Evolutionary conservation across 2,888 invertebrate genomes (phyloP).

Genomic region (Charanyca ferruginea): DNA sequence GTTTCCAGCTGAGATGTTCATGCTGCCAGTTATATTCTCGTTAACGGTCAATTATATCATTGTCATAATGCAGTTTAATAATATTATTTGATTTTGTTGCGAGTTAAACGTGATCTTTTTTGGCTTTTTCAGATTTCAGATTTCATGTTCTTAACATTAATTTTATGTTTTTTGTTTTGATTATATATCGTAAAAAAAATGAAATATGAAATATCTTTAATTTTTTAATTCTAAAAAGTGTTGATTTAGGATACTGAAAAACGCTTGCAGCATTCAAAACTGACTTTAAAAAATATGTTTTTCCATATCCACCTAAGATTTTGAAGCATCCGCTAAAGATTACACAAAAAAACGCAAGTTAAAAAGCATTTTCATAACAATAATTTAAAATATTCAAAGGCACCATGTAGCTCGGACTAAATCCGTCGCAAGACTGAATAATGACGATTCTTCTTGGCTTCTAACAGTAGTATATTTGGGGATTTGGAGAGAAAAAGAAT

Average conservation of each 20-base stretch:
- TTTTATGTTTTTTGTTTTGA: too few relatives aligned
- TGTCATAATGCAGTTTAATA: conserved; percentile 38
- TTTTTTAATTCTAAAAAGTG: too few relatives aligned
- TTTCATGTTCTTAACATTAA: too few relatives aligned
- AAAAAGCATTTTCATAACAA: neutral
- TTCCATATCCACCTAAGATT: too few relatives aligned
- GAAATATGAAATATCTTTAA: too few relatives aligned
- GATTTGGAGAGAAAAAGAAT: conserved; percentile 51
- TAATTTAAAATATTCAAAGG: neutral
- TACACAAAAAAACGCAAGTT: too few relatives aligned
- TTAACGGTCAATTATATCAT: conserved; percentile 25
- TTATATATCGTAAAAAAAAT: too few relatives aligned
- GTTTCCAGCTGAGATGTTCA: conserved; percentile 16
- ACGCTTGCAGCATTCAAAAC: too few relatives aligned
- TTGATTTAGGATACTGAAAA: too few relatives aligned
- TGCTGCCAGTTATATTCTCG: conserved; percentile 11
- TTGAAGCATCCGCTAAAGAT: too few relatives aligned
- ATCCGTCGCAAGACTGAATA: conserved; percentile 35
- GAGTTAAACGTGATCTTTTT: neutral
- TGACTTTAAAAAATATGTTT: too few relatives aligned
- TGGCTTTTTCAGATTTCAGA: too few relatives aligned
- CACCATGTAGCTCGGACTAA: conserved; percentile 10
- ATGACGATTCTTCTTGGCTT: conserved; percentile 50
- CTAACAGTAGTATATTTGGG: conserved; percentile 45
- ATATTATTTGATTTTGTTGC: conserved; percentile 13